These are phyloP conservation scores for Acronicta leporina DNA, from an alignment of 2,888 invertebrate genomes.

Conservation along the genomic window DNA sequence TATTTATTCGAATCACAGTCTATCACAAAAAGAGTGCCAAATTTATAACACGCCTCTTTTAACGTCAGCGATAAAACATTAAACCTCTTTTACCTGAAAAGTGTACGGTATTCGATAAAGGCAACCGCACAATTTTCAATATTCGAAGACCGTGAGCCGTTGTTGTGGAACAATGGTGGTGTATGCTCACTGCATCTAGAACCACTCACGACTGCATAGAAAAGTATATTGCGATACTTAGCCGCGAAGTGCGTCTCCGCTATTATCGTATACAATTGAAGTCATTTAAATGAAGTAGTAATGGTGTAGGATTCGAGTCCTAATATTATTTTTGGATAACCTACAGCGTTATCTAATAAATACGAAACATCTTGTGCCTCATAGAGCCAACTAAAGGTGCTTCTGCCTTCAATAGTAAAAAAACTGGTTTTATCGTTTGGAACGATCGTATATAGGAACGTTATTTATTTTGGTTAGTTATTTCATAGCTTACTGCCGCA, in stretches of 20 bases:
- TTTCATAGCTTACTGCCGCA: too few species aligned
- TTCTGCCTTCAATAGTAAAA: too few species aligned
- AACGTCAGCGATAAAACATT: background rate
- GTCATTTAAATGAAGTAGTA: slow-evolving; percentile 32
- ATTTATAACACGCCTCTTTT: background rate
- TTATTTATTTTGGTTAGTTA: too few species aligned
- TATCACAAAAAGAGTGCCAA: too few species aligned
- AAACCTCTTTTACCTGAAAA: slow-evolving; percentile 12
- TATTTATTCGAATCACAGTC: too few species aligned
- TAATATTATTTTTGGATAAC: too few species aligned
- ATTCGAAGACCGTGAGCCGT: slow-evolving; percentile 32
- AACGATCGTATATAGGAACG: too few species aligned
- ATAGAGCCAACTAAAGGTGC: too few species aligned
- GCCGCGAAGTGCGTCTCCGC: slow-evolving; percentile 20
- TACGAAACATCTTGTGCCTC: too few species aligned
- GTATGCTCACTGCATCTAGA: slow-evolving; percentile 24
- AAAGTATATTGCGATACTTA: slow-evolving; percentile 37
- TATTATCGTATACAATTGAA: slow-evolving; percentile 30
- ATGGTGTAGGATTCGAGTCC: background rate
- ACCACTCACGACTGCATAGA: slow-evolving; percentile 21
- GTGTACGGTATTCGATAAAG: slow-evolving; percentile 33
- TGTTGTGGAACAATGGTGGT: slow-evolving; percentile 44
- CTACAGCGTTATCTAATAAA: too few species aligned
- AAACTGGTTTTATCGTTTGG: too few species aligned
- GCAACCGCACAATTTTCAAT: slow-evolving; percentile 39